Base-by-base conservation (phyloP, 2,113 vertebrate genomes). In the Uropsilus gracilis region DNA sequence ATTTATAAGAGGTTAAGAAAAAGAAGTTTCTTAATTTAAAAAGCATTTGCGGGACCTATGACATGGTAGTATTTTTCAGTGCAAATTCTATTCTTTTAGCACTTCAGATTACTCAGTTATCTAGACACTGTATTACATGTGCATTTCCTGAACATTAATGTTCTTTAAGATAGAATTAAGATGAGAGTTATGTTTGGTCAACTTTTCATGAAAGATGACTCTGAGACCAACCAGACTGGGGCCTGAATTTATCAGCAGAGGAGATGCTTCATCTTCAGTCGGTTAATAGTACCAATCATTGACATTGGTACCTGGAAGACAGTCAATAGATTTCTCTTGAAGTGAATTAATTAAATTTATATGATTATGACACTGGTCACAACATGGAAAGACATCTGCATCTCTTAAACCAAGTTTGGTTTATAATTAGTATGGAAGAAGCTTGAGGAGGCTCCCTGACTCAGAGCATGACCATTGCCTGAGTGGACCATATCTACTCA, bases 21-120 rank as follows among this genome's bases (percentile, higher is more conserved):
- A 20, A 77, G 71, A 96, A 50, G 17, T 89, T 94, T 94, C 69
- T 89, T 96, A 92, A 96, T 96, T 94, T 96, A 72, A 95, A 96
- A 96, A 69, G 0, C 46, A 20, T 55, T 2, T 94, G 42, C 78
- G 48, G 1, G 37, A 6, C 2, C 11, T 39, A 50, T 90, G 90
- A 96, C 11, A 75, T 0, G 2, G 66, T 34, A 63, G 17, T 37
- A 42, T 57, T 86, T 96, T 75, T 81, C 77, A 46, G 39, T 44
- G 83, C 20, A 89, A 16, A 17, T 0, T 7, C 20, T 83, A 17
- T 6, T 55, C 81, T 95, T 93, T 85, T 3, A 39, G 44, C 18
- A 82, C 83, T 85, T 8, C 53, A 72, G 37, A 30, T 46, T 26
- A 14, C 46, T 76, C 76, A 34, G 6, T 91, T 94, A 50, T 69